Percentiles rank a stretch among this genome's conserved stretches.
Conservation (phyloP, 92 coral and sea anemone species). For the Montipora capitata region DNA sequence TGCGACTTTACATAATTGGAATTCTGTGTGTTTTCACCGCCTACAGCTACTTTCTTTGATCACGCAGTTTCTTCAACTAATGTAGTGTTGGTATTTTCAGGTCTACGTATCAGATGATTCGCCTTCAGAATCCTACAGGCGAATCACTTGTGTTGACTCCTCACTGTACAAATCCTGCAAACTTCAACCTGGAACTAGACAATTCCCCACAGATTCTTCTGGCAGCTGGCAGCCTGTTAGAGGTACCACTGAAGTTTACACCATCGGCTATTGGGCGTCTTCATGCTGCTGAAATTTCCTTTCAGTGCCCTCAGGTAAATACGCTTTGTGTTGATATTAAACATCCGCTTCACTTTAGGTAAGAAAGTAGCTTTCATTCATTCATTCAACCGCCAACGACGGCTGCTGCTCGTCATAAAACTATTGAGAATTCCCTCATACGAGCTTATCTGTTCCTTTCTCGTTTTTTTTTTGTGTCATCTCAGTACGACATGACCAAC, state of each 20-base stretch:
- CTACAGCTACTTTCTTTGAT: too few species aligned
- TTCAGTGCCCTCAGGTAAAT: constrained; percentile 91
- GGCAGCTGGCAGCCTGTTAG: constrained; percentile 78
- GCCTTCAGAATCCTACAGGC: constrained; percentile 93
- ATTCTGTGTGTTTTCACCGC: too few species aligned
- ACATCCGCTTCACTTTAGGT: not conserved
- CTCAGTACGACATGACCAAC: too few species aligned
- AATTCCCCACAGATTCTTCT: constrained; percentile 82
- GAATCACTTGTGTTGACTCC: constrained; percentile 87
- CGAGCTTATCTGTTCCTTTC: too few species aligned
- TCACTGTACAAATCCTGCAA: constrained; percentile 83
- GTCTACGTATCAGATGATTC: constrained; percentile 94
- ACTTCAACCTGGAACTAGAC: constrained; percentile 88
- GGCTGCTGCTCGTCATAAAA: too few species aligned
- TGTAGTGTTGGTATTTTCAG: constrained; percentile 40
- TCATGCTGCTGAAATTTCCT: constrained; percentile 91
- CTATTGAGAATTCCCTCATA: too few species aligned
- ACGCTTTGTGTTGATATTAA: not conserved
- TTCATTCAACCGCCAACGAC: too few species aligned
- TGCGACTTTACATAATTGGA: too few species aligned
- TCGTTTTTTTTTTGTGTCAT: too few species aligned
- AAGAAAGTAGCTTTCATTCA: too few species aligned
- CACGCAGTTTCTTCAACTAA: too few species aligned
- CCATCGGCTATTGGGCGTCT: constrained; percentile 93
- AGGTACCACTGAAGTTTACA: constrained; percentile 95